Evolutionary conservation across 2,113 vertebrate genomes (phyloP).

Genomic region (Uropsilus gracilis): DNA sequence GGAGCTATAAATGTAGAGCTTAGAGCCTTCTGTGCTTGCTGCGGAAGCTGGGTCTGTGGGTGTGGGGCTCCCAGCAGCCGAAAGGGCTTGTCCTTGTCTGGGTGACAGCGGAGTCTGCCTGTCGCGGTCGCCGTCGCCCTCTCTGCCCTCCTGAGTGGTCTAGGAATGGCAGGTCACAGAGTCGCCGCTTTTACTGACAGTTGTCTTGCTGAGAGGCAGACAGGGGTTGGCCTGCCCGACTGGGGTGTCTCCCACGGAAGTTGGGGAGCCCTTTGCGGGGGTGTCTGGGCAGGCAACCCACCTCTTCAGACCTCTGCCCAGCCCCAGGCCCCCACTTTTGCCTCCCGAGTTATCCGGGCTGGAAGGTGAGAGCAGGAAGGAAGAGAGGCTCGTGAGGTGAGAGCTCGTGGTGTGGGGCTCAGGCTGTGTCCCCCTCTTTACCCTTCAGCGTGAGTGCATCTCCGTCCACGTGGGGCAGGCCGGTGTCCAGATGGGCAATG

Average conservation of each 20-base stretch:
- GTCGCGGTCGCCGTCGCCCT: conserved; percentile 12
- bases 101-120: not conserved
- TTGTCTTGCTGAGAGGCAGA: not conserved
- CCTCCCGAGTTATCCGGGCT: conserved; percentile 24
- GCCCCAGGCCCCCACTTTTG: conserved; percentile 9
- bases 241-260: not conserved
- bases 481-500: conserved; percentile 85
- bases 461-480: conserved; percentile 85
- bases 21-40: not conserved
- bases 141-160: conserved; percentile 18
- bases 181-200: conserved; percentile 25
- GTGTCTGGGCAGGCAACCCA: conserved; percentile 12
- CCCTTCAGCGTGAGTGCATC: conserved; percentile 84
- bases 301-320: conserved; percentile 7
- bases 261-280: not conserved
- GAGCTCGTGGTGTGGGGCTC: not conserved
- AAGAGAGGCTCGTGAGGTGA: not conserved
- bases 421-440: conserved; percentile 41
- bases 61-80: not conserved
- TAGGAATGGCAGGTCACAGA: conserved; percentile 9
- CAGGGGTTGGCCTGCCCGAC: not conserved
- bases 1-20: not conserved
- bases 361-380: not conserved
- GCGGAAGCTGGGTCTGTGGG: not conserved
- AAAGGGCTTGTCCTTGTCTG: not conserved